phyloP scores from a whole-genome alignment of 2,113 vertebrate genomes.

The Galemys pyrenaicus region DNA sequence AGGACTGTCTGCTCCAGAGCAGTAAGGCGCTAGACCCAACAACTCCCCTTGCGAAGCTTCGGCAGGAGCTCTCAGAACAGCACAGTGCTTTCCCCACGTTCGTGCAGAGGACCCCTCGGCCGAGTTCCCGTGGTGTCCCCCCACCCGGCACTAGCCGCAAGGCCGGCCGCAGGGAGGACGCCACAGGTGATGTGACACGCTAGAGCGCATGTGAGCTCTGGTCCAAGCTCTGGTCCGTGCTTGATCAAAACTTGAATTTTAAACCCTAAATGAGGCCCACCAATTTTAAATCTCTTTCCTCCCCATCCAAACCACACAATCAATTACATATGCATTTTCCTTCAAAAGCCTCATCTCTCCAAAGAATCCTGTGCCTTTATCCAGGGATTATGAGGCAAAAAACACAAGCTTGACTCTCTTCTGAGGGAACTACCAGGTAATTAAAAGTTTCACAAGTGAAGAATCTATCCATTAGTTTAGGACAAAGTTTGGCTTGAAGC shows the following conservation, averaged over 20 bases:
- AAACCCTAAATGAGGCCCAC: slow-evolving; percentile 69
- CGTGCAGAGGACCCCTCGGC: no score
- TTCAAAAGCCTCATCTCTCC: slow-evolving; percentile 73
- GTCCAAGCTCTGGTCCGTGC: slow-evolving; percentile 59
- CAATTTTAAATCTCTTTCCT: slow-evolving; percentile 74
- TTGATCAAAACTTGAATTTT: slow-evolving; percentile 72
- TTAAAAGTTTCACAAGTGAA: slow-evolving; percentile 70
- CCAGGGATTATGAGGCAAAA: slow-evolving; percentile 69
- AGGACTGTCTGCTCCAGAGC: no score
- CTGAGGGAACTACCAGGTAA: slow-evolving; percentile 71
- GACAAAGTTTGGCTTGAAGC: slow-evolving; percentile 66
- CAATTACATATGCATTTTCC: slow-evolving; percentile 69
- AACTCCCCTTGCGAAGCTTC: no score
- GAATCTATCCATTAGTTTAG: slow-evolving; percentile 68
- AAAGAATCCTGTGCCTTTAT: slow-evolving; percentile 69
- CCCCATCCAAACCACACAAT: slow-evolving; percentile 71
- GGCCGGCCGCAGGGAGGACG: no score
- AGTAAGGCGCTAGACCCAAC: no score
- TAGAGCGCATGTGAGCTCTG: slow-evolving; percentile 23
- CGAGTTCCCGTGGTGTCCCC: no score
- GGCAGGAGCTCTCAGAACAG: no score
- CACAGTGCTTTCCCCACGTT: no score
- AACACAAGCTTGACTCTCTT: slow-evolving; percentile 65
- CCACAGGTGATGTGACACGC: slow-evolving; percentile 25
- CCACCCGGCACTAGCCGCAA: no score